Evolutionary conservation across 2,797 vertebrate genomes (phyloP), one percentile per base, ranked within the genome.

Genomic region (Crenuchus spilurus): DNA sequence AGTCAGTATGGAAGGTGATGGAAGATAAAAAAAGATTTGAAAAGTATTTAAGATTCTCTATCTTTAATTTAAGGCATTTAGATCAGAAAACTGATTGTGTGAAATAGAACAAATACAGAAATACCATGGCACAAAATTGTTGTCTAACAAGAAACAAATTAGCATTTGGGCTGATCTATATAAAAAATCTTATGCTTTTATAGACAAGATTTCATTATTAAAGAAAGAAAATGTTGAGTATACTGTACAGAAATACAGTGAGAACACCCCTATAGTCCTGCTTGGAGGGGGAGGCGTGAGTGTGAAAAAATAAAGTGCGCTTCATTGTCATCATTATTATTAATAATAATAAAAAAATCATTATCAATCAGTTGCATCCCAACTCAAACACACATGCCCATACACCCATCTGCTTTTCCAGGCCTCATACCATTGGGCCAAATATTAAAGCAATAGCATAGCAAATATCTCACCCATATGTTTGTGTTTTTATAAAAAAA

Each of bases 111-210:
- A 52, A 9, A 54, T n/a, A 14, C 24, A 28, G 13, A 65, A 39
- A 39, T n/a, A 44, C 26, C 7, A 20, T 2, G 35, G 26, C 65
- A 61, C 51, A 57, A 33, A 73, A 70, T 18, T 0, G 44, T 73
- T 48, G 35, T n/a, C 18, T 57, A 63, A 51, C 24, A 42, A 44
- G 37, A 18, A 16, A n/a, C n/a, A n/a, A n/a, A n/a, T n/a, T n/a
- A 62, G 14, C 3, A 35, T 31, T n/a, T 61, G 39, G 33, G 44
- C 44, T 52, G 28, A 51, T 87, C 18, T 64, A 79, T 85, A 79
- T 85, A 85, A 77, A 61, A 37, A 42, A 73, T 88, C 80, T 88
- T 90, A 91, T 87, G 87, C 86, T 80, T 84, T 78, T 54, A 82
- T 84, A 80, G 46, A 83, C 89, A 84, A 83, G 39, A 82, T 81